These are phyloP conservation scores for Schizopygopsis malacanthus DNA, from an alignment of 2,797 vertebrate species.

Conservation along the genomic window DNA sequence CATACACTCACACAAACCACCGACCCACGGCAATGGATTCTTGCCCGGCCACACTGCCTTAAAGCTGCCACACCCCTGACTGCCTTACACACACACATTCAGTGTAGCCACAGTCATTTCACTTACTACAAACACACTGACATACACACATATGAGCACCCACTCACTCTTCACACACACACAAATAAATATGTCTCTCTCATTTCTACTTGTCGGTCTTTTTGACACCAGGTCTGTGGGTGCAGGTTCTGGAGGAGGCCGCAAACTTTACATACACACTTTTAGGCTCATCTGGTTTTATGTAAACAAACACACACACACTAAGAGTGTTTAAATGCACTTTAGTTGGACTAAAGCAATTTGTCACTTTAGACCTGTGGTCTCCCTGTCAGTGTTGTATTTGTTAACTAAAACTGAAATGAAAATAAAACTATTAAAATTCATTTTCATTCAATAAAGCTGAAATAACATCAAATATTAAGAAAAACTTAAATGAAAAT, in stretches of 20 bases:
- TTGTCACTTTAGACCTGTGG: not conserved
- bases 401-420: not conserved
- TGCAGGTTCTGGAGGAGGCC: slow-evolving; percentile 5
- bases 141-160: slow-evolving; percentile 9
- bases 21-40: slow-evolving; percentile 24
- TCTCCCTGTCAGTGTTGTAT: not conserved
- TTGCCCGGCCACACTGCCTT: slow-evolving; percentile 1
- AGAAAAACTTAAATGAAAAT: not conserved
- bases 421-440: not conserved
- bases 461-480: not conserved
- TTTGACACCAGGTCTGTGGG: not conserved
- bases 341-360: not conserved
- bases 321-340: not conserved
- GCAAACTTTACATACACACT: not conserved
- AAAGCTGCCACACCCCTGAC: slow-evolving; percentile 39
- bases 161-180: not conserved
- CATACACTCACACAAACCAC: slow-evolving; percentile 46
- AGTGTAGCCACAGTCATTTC: slow-evolving; percentile 20
- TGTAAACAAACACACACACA: not conserved
- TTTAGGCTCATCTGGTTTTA: not conserved
- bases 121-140: slow-evolving; percentile 22
- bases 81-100: slow-evolving; percentile 29
- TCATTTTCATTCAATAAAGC: not conserved
- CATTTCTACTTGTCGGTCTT: not conserved
- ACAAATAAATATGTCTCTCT: not conserved